Conservation (phyloP, 1,140 invertebrate species). For the Augochlora pura region DNA sequence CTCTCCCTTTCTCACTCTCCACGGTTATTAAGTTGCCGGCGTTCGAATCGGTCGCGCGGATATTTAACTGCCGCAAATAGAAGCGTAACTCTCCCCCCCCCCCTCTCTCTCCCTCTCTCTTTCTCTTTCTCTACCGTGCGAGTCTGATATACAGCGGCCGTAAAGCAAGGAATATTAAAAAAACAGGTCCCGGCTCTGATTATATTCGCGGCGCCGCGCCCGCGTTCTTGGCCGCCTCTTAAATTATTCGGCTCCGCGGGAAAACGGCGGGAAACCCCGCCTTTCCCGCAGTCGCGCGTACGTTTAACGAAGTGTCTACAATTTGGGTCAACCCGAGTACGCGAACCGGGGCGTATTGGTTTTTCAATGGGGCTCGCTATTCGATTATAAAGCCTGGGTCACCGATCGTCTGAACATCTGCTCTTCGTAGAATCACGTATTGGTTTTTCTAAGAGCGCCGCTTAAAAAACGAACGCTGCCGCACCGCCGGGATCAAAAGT, state of each 20-base stretch:
- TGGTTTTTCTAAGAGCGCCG: too few species aligned
- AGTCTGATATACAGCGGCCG: conserved; percentile 3
- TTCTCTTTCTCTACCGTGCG: too few species aligned
- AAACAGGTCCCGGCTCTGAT: not conserved
- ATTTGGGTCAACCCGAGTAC: conserved; percentile 36
- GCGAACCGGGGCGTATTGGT: conserved; percentile 50
- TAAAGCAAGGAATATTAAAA: conserved; percentile 27
- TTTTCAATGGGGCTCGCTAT: conserved; percentile 29
- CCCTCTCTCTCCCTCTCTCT: too few species aligned
- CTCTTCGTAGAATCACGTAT: too few species aligned
- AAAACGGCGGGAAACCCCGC: not conserved
- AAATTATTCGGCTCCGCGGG: not conserved
- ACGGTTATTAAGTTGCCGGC: not conserved
- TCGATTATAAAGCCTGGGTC: too few species aligned
- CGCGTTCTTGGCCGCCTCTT: not conserved
- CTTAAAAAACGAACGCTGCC: too few species aligned
- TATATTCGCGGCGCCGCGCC: not conserved
- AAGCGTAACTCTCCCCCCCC: not conserved
- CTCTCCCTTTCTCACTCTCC: not conserved
- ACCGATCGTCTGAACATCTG: too few species aligned
- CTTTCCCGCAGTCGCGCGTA: conserved; percentile 6
- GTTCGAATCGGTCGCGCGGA: not conserved
- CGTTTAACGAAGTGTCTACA: conserved; percentile 54
- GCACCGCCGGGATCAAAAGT: too few species aligned
- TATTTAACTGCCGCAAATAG: not conserved